Base-by-base conservation (phyloP, 2,888 invertebrate genomes). In the Drosophila nigritarsus region DNA sequence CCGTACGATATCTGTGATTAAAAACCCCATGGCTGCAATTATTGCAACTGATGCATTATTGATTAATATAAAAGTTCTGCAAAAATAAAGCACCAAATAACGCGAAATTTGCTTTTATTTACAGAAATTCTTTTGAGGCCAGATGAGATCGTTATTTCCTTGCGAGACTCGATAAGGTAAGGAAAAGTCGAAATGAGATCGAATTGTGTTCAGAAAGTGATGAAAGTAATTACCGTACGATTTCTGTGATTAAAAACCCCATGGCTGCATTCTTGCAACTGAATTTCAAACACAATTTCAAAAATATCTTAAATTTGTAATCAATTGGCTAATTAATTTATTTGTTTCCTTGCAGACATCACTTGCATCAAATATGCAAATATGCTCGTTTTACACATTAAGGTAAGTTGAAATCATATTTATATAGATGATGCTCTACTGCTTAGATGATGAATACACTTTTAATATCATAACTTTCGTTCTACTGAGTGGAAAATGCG, bases 181-280 rank as follows among this genome's bases (percentile, higher is more conserved):
- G 59, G 45, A 20, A 24, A 20, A 5, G 1, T 4, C 13, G 8
- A 9, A 29, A n/a, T 20, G 7, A 2, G 8, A 15, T 30, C 15
- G n/a, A 3, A 24, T 36, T 29, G 7, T 49, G 8, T 20, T 40
- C 50, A 9, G 0, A 27, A 66, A 38, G 29, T 84, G 84, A 84
- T 84, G 84, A 84, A 48, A 27, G 78, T 83, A 84, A 84, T 84
- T 84, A 84, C 84, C 84, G 84, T 87, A 87, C 60, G 84, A 84
- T 74, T 58, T 78, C 32, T 54, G 29, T 84, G 84, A 82, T 87
- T 84, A 67, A 74, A 80, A 84, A 82, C 60, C 40, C 51, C n/a
- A 87, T 78, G 84, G 87, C 84, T 85, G 84, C 87, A 87, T 51
- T 70, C 62, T 82, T 84, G 84, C 82, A 86, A 84, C 87, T 85